Evolutionary conservation across 2,888 invertebrate genomes (phyloP), one percentile per base, ranked within the genome.

Genomic region (Pyrgus malvae): DNA sequence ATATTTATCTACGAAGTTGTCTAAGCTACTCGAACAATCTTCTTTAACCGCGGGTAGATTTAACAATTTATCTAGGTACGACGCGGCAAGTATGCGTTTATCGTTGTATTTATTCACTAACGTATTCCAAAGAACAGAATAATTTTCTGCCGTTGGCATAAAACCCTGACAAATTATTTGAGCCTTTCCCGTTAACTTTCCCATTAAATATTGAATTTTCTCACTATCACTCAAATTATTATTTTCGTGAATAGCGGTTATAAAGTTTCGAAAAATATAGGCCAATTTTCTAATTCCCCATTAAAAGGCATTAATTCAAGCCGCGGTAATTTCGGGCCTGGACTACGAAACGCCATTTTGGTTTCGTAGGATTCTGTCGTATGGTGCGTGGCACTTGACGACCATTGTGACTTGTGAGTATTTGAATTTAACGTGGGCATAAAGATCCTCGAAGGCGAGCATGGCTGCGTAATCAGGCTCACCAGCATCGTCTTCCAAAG

Each of bases 131-230:
- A 45, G 9, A 2, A 33, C 29, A 3, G 45, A 17, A 25, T 48
- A 48, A 19, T 48, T 48, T 25, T 48, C 48, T 12, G 48, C 35
- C 12, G 37, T 48, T 12, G 48, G 48, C 35, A 37, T 31, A 38
- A 48, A 35, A 16, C 48, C 48, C 17, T 48, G 48, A 27, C 48
- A 48, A 48, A 37, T 37, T 37, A 14, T 48, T 37, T 19, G 14
- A 12, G 49, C 49, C 14, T 49, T 49, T 12, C 49, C 49, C 40
- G 38, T 49, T 31, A 49, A 41, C 29, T 49, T 49, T 9, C 49
- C 49, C 41, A 49, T 23, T 33, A 49, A 49, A 8, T 49, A 49
- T 5, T 49, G 49, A 19, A 49, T 49, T 49, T 40, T 49, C 19
- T 49, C 40, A 40, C 21, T 14, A 16, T 49, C 41, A 7, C 5